Conservation (phyloP, 2,888 invertebrate genomes). For the Gastracanthus pulcherrimus region DNA sequence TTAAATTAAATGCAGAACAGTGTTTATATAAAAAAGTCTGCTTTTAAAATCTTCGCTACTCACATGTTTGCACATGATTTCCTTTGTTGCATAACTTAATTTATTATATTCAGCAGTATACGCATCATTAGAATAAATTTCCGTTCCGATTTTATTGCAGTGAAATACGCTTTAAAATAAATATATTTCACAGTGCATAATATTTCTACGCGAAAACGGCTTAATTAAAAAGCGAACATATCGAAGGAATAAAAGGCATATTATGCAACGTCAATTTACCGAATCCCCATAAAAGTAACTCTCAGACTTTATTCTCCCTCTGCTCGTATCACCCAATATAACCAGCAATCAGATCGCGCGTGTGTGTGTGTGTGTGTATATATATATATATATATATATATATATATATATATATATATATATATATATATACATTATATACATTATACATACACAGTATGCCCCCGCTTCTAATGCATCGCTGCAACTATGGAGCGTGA, state of each 20-base stretch:
- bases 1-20: too few species aligned
- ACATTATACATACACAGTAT: too few species aligned
- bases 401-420: background rate
- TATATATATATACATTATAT: background rate
- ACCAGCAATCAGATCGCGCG: too few species aligned
- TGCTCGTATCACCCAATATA: too few species aligned
- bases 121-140: slow-evolving; percentile 7
- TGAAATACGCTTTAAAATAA: background rate
- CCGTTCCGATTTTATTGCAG: slow-evolving; percentile 12
- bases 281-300: slow-evolving; percentile 10
- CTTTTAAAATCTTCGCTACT: too few species aligned
- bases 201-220: background rate
- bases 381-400: too few species aligned
- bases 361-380: too few species aligned
- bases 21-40: too few species aligned
- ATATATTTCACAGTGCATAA: background rate
- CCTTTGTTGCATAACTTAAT: background rate
- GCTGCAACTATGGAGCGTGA: slow-evolving; percentile 8
- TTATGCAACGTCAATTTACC: slow-evolving; percentile 23
- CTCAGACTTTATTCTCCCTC: background rate
- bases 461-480: background rate
- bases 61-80: background rate
- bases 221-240: slow-evolving; percentile 17
- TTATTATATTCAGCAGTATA: background rate
- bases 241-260: slow-evolving; percentile 7